Percentiles rank a stretch among this genome's conserved stretches.
Conservation (phyloP, 2,888 invertebrate genomes). For the Thymelicus lineola region DNA sequence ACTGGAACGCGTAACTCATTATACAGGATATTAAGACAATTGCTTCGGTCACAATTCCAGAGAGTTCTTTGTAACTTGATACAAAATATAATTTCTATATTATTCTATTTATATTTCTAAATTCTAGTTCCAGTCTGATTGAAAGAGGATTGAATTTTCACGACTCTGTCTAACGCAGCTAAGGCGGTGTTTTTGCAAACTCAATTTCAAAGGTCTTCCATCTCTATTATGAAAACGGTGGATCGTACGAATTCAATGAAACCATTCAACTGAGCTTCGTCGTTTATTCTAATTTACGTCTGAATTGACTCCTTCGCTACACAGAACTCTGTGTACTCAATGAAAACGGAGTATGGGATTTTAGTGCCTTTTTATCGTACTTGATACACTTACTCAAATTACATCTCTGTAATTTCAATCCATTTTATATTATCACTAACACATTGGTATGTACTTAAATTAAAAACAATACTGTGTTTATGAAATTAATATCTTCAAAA, state of each 20-base stretch:
- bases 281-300: conserved; percentile 32
- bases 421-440: too few species aligned
- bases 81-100: neutral
- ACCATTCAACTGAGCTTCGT: conserved; percentile 14
- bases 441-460: too few species aligned
- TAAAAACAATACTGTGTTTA: too few species aligned
- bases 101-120: neutral
- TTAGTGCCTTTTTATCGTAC: neutral
- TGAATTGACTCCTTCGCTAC: conserved; percentile 12
- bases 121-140: neutral
- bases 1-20: too few species aligned
- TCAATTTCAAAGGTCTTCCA: conserved; percentile 31
- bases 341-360: neutral
- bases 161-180: neutral
- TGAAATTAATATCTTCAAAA: too few species aligned
- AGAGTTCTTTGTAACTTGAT: neutral
- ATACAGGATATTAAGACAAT: too few species aligned
- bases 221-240: conserved; percentile 33
- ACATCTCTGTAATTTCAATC: too few species aligned
- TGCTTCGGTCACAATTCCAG: neutral
- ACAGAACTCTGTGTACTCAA: neutral
- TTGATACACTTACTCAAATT: too few species aligned
- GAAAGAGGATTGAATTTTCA: neutral
- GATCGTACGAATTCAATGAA: conserved; percentile 34
- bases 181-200: conserved; percentile 23